Conservation (phyloP, 2,888 invertebrate species). For the Nomada flava region DNA sequence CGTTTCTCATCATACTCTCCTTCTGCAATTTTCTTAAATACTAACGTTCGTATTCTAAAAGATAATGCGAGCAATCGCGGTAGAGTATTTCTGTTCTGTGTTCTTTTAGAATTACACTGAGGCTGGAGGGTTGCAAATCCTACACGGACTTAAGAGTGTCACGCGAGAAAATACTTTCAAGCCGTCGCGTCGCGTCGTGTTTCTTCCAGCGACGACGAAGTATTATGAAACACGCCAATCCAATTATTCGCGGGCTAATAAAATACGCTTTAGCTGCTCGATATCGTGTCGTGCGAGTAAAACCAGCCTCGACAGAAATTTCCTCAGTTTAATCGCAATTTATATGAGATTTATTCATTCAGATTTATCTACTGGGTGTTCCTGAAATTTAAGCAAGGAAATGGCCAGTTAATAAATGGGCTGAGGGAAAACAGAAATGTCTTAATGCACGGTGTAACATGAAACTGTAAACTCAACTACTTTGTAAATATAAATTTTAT, state of each 20-base stretch:
- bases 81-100: not conserved
- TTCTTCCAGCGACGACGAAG: not conserved
- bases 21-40: constrained; percentile 19
- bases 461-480: too few relatives aligned
- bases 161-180: constrained; percentile 46
- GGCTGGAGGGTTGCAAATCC: constrained; percentile 10
- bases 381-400: too few relatives aligned
- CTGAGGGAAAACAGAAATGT: too few relatives aligned
- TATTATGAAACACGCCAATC: constrained; percentile 32
- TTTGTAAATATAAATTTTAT: too few relatives aligned
- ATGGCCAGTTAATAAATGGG: too few relatives aligned
- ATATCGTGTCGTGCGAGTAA: not conserved
- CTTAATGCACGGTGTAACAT: too few relatives aligned
- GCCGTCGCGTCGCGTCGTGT: constrained; percentile 4
- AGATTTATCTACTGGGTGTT: not conserved
- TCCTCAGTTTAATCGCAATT: constrained; percentile 15
- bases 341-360: not conserved
- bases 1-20: too few relatives aligned
- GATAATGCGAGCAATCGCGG: constrained; percentile 7
- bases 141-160: constrained; percentile 24
- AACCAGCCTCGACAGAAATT: constrained; percentile 1
- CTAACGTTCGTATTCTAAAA: not conserved
- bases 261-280: constrained; percentile 21
- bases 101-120: constrained; percentile 11
- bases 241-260: constrained; percentile 33